These are phyloP conservation scores for Acanthochromis polyacanthus DNA, from an alignment of 2,113 vertebrate species.

Conservation along the genomic window DNA sequence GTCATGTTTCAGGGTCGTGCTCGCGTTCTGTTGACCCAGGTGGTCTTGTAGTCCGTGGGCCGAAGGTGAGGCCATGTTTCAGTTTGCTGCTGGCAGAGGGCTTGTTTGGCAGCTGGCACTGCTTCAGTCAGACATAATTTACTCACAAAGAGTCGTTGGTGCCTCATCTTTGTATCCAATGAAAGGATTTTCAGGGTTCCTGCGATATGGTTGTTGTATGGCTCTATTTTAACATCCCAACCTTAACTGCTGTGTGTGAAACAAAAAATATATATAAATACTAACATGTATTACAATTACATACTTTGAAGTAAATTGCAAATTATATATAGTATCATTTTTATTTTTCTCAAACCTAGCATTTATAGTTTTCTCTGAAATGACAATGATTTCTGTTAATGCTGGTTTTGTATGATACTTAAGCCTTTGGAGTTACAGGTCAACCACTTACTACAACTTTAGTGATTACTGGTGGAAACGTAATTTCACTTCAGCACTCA, in stretches of 20 bases:
- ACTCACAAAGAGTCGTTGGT: background rate
- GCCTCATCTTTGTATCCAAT: background rate
- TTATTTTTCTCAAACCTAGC: background rate
- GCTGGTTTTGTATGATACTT: background rate
- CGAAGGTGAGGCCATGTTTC: slow-evolving; percentile 57
- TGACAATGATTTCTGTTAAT: slow-evolving; percentile 10
- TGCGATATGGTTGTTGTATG: background rate
- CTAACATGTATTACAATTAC: background rate
- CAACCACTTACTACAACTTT: background rate
- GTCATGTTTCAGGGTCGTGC: slow-evolving; percentile 53
- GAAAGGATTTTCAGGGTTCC: background rate
- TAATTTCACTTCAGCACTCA: background rate
- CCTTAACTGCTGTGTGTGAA: background rate
- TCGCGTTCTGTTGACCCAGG: slow-evolving; percentile 54
- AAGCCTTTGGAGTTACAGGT: background rate
- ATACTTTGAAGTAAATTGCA: background rate
- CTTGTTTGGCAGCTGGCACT: slow-evolving; percentile 39
- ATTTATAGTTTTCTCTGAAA: slow-evolving; percentile 7
- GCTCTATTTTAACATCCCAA: background rate
- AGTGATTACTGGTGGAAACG: background rate
- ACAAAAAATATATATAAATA: background rate
- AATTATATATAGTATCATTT: background rate
- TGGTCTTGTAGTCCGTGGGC: slow-evolving; percentile 46
- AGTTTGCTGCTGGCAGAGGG: slow-evolving; percentile 60
- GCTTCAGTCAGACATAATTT: slow-evolving; percentile 39